Evolutionary conservation across 2,113 vertebrate species (phyloP).

Genomic region (Astur gentilis): DNA sequence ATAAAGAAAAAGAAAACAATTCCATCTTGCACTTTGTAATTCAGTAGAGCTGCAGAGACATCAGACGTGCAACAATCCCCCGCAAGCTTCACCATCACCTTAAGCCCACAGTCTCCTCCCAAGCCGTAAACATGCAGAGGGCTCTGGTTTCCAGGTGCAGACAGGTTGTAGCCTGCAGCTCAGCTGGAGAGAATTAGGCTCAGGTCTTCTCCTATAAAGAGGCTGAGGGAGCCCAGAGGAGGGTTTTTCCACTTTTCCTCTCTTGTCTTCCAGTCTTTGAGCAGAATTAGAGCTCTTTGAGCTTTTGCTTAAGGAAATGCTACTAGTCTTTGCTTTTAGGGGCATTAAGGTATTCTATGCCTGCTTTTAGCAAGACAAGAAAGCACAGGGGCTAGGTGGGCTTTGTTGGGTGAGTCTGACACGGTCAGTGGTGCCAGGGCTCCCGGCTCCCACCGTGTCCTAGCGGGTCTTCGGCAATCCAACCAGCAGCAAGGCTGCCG

Average conservation of each 20-base stretch:
- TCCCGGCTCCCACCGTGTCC: fast-evolving
- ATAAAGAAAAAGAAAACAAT: neutral
- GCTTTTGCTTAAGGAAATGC: neutral
- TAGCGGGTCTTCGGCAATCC: neutral
- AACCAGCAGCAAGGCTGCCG: neutral
- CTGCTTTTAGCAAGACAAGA: neutral
- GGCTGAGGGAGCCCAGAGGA: fast-evolving
- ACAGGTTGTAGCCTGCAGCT: neutral
- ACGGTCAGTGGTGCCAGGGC: fast-evolving
- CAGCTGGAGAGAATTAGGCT: neutral
- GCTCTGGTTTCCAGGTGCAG: neutral
- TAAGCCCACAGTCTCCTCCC: neutral
- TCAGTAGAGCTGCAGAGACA: neutral
- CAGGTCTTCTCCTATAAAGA: neutral
- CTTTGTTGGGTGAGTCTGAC: neutral
- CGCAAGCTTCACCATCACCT: neutral
- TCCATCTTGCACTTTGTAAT: neutral
- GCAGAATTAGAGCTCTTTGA: neutral
- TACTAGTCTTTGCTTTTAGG: neutral
- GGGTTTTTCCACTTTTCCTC: fast-evolving
- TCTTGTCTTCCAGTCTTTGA: neutral
- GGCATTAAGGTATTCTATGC: fast-evolving
- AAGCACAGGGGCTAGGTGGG: fast-evolving
- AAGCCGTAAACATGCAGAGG: neutral
- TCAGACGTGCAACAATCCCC: neutral